Percentiles rank a stretch among this genome's conserved stretches.
phyloP scores from a whole-genome alignment of 2,888 invertebrate genomes.

The Stenodera caucasica region DNA sequence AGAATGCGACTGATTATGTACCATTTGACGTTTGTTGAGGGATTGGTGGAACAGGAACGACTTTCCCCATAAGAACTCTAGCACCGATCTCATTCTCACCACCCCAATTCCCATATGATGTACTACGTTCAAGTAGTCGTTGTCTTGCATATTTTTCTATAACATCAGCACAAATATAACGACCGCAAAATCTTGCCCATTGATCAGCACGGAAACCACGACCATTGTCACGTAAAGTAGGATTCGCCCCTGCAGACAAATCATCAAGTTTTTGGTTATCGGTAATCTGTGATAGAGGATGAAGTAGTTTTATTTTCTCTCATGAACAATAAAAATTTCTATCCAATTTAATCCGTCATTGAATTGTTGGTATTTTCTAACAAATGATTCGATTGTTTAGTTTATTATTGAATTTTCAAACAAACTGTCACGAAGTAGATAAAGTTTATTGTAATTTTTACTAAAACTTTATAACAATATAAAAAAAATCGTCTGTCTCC shows the following conservation, averaged over 20 bases:
- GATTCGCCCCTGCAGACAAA: slow-evolving; percentile 74
- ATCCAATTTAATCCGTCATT: no score
- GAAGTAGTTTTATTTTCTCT: no score
- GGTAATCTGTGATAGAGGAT: no score
- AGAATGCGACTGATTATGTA: no score
- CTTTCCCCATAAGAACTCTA: slow-evolving; percentile 58
- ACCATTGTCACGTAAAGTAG: slow-evolving; percentile 67
- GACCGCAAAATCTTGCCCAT: slow-evolving; percentile 75
- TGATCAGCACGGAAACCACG: slow-evolving; percentile 71
- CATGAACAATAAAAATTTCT: no score
- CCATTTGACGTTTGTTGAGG: slow-evolving; percentile 43
- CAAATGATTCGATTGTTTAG: background rate
- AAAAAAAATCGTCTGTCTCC: no score
- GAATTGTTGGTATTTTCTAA: no score
- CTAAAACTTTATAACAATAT: no score
- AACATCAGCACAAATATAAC: slow-evolving; percentile 70
- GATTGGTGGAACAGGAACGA: slow-evolving; percentile 50
- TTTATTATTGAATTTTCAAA: background rate
- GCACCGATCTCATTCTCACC: slow-evolving; percentile 63
- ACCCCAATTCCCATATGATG: slow-evolving; percentile 61
- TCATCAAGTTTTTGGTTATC: no score
- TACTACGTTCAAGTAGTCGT: slow-evolving; percentile 60
- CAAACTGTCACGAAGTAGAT: no score
- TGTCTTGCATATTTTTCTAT: slow-evolving; percentile 68
- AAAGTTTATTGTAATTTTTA: background rate